These are phyloP conservation scores for Listrodromus nycthemerus DNA, from an alignment of 2,888 invertebrate genomes.

Conservation along the genomic window DNA sequence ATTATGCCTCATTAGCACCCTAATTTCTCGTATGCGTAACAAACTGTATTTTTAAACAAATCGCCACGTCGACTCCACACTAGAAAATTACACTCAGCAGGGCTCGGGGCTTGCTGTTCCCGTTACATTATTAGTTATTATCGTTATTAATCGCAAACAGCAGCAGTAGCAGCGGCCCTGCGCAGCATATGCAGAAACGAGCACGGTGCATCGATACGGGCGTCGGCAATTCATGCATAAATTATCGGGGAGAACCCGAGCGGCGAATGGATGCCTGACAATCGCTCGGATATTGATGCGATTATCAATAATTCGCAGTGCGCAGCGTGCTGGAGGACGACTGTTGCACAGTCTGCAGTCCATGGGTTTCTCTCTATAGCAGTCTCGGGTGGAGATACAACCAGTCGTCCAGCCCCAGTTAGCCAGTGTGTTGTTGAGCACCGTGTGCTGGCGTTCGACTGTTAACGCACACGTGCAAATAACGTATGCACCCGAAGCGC, in stretches of 20 bases:
- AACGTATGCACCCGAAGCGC: conserved; percentile 51
- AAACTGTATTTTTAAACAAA: conserved; percentile 54
- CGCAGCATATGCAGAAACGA: conserved; percentile 22
- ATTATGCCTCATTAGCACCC: conserved; percentile 20
- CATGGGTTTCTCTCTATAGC: conserved; percentile 14
- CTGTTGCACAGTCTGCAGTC: conserved; percentile 44
- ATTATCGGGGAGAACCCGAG: conserved; percentile 74
- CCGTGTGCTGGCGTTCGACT: conserved; percentile 62
- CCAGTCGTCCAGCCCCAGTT: conserved; percentile 41
- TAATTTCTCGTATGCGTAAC: conserved; percentile 18
- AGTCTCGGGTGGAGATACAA: conserved; percentile 12
- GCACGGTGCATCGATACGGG: conserved; percentile 76
- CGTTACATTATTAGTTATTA: conserved; percentile 64
- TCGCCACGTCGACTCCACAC: conserved; percentile 28
- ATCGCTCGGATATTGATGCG: conserved; percentile 82
- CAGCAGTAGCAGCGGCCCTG: conserved; percentile 57
- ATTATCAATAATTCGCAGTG: conserved; percentile 82
- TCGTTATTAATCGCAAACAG: conserved; percentile 68
- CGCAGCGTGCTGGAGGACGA: conserved; percentile 54
- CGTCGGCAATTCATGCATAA: conserved; percentile 79
- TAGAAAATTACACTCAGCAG: conserved; percentile 41
- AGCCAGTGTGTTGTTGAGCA: conserved; percentile 38
- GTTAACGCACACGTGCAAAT: conserved; percentile 61
- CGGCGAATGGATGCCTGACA: conserved; percentile 74
- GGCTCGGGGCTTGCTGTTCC: conserved; percentile 26